A percentile compares a stretch with the other conserved stretches of the same genome.
These are phyloP conservation scores for Coenonympha arcania DNA, from an alignment of 2,888 invertebrate species.

Conservation along the genomic window DNA sequence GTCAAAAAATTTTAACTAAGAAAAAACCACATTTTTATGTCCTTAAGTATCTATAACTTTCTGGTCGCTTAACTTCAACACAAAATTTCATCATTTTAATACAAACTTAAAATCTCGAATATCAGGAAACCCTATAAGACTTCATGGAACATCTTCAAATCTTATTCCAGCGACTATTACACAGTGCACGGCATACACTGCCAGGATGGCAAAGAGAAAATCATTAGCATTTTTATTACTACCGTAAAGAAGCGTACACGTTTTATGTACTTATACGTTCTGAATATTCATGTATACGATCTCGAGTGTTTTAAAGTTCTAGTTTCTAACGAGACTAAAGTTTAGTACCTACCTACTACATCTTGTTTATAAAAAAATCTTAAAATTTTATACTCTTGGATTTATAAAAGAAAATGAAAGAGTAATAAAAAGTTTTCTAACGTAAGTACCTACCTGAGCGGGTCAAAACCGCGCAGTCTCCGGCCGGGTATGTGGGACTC, in stretches of 20 bases:
- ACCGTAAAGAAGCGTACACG: constrained; percentile 21
- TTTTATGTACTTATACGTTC: neutral
- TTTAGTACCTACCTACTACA: neutral
- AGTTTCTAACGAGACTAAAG: neutral
- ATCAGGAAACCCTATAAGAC: neutral
- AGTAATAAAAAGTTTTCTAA: too few relatives aligned
- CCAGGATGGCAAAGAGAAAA: constrained; percentile 14
- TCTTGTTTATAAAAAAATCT: neutral
- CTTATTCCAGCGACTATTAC: constrained; percentile 10
- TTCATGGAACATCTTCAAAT: constrained; percentile 6
- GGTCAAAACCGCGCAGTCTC: too few relatives aligned
- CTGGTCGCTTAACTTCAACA: too few relatives aligned
- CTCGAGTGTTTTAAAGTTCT: constrained; percentile 5
- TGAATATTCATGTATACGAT: constrained; percentile 23
- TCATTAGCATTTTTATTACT: constrained; percentile 23
- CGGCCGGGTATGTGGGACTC: too few relatives aligned
- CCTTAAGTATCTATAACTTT: too few relatives aligned
- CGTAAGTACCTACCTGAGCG: too few relatives aligned
- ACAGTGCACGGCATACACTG: constrained; percentile 7
- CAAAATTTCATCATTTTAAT: too few relatives aligned
- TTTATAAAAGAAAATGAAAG: too few relatives aligned
- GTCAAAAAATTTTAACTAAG: too few relatives aligned
- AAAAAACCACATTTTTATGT: too few relatives aligned
- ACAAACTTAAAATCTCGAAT: too few relatives aligned
- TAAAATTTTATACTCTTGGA: too few relatives aligned